Evolutionary conservation across 2,888 invertebrate species (phyloP), one percentile per base, ranked within the genome.

Genomic region (Physocephala rufipes): DNA sequence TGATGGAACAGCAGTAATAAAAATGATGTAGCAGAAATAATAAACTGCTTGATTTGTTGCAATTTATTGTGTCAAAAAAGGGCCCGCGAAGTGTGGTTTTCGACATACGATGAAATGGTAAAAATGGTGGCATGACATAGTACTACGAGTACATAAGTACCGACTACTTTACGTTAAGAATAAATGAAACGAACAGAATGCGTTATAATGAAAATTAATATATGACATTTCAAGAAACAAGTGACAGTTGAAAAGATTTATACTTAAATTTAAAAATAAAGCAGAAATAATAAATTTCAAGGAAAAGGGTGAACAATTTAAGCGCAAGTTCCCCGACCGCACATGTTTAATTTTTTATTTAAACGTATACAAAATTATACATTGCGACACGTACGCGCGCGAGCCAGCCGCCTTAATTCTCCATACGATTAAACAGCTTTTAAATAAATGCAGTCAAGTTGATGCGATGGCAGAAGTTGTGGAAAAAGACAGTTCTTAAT

Each of bases 201-300:
- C 58, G 58, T 16, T 36, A 58, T 58, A 12, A 58, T 24, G 58
- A 58, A 58, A 28, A 58, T 58, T 58, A 58, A 58, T 63, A 63
- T 47, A 63, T 63, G 63, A 58, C 58, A 63, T 63, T 63, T 63
- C 63, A n/a, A 47, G 63, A 24, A 63, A 16, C 63, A 63, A 47
- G 63, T 63, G 63, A 63, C 63, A 63, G 45, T 26, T 63, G 63
- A 26, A 63, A n/a, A 45, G 63, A 47, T 63, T 63, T 63, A 63
- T 63, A 58, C 12, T 7, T 13, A 26, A 58, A 16, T 26, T 15
- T 26, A 24, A 28, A 58, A 15, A 49, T 19, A 49, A 49, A 49
- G 49, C 15, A 36, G n/a, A 12, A 26, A 59, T 59, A 19, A 59
- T 30, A 30, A 59, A 59, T 30, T 36, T 53, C 53, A 12, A 21